These are phyloP conservation scores for Coelopa frigida DNA, from an alignment of 1,140 invertebrate species.

Conservation along the genomic window DNA sequence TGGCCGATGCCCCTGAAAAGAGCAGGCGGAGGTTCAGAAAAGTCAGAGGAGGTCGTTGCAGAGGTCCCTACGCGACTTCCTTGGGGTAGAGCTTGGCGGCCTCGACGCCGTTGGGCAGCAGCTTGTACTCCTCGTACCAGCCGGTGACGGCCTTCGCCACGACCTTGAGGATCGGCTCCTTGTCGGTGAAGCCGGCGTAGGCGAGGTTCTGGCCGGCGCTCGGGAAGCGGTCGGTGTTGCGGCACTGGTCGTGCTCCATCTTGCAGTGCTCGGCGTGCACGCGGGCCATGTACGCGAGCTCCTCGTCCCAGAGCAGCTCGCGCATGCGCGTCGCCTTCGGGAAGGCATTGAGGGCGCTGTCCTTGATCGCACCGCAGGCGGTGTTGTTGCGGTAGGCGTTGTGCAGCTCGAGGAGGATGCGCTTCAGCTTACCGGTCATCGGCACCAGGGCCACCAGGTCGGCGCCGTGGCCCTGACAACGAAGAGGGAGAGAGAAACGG, in stretches of 20 bases:
- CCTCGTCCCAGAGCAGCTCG: constrained; percentile 25
- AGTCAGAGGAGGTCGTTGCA: neutral
- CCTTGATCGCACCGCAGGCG: too few species aligned
- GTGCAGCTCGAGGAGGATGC: too few species aligned
- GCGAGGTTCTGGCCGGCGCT: constrained; percentile 6
- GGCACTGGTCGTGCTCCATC: neutral
- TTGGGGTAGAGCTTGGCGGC: neutral
- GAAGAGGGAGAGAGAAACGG: too few species aligned
- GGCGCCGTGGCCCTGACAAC: too few species aligned
- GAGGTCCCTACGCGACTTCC: neutral
- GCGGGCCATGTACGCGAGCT: constrained; percentile 23
- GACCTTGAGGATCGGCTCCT: neutral
- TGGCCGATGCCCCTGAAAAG: constrained; percentile 2
- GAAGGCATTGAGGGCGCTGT: too few species aligned
- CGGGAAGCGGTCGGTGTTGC: constrained; percentile 7
- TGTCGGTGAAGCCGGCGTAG: neutral
- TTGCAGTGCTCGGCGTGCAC: constrained; percentile 14
- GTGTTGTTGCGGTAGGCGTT: too few species aligned
- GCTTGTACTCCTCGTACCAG: neutral
- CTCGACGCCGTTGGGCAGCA: neutral
- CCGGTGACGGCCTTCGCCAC: neutral
- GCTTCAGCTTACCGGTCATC: too few species aligned
- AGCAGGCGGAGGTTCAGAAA: neutral
- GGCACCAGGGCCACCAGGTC: too few species aligned
- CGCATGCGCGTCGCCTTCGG: constrained; percentile 32